A percentile compares a stretch with the other conserved stretches of the same genome.
These are phyloP conservation scores for Sinelater perroti DNA, from an alignment of 2,888 invertebrate genomes.

Conservation along the genomic window DNA sequence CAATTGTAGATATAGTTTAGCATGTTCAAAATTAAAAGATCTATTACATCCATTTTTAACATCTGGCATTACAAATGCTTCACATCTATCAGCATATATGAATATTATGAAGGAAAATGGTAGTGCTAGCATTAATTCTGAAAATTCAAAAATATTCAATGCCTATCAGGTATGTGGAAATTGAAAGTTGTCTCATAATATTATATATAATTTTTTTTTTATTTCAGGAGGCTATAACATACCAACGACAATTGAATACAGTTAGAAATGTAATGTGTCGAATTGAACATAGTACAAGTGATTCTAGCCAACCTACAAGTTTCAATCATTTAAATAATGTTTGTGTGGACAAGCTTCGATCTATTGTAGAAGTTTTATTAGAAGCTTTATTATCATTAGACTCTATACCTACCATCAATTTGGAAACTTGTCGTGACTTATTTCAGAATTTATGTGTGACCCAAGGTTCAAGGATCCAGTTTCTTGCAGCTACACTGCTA, in stretches of 20 bases:
- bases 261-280: constrained; percentile 79
- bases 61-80: constrained; percentile 82
- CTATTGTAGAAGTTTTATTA: constrained; percentile 82
- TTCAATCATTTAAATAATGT: constrained; percentile 62
- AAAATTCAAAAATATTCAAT: constrained; percentile 63
- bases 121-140: constrained; percentile 50
- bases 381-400: constrained; percentile 74
- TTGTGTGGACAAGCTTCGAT: constrained; percentile 84
- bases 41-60: constrained; percentile 80
- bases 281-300: constrained; percentile 65
- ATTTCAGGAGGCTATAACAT: constrained; percentile 81
- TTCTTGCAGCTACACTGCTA: constrained; percentile 79
- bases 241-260: constrained; percentile 89
- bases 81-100: constrained; percentile 85
- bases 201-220: neutral
- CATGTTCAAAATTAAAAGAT: constrained; percentile 84
- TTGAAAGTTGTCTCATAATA: neutral
- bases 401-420: constrained; percentile 51
- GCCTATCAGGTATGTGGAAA: constrained; percentile 61
- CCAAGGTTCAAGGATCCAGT: constrained; percentile 81
- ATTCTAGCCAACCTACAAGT: constrained; percentile 36
- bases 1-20: constrained; percentile 81
- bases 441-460: constrained; percentile 79
- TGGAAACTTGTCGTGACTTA: constrained; percentile 67
- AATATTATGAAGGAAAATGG: constrained; percentile 60